Percentiles rank a stretch among this genome's conserved stretches.
phyloP scores from a whole-genome alignment of 2,797 vertebrate species.

The Sebastolobus alascanus region DNA sequence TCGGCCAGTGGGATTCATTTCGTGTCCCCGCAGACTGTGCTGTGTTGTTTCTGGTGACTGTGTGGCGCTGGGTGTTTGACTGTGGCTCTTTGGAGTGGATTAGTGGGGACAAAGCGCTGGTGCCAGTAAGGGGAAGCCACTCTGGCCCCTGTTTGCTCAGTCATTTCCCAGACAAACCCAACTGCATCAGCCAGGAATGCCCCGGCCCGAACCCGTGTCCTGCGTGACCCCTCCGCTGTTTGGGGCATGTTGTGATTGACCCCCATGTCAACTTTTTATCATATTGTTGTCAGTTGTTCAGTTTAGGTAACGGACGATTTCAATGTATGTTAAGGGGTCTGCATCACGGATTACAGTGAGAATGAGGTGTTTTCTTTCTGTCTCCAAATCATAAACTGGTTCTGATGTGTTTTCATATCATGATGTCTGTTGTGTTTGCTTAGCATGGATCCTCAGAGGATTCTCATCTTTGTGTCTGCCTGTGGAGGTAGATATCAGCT shows the following conservation, averaged over 20 bases:
- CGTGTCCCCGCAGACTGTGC: slow-evolving; percentile 58
- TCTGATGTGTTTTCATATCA: slow-evolving; percentile 18
- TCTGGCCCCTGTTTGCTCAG: slow-evolving; percentile 82
- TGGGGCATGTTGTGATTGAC: slow-evolving; percentile 59
- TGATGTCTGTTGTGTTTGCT: slow-evolving; percentile 30
- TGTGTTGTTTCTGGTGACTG: slow-evolving; percentile 77
- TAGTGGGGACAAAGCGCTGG: slow-evolving; percentile 82
- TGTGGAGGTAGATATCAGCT: slow-evolving; percentile 34
- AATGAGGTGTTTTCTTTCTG: neutral
- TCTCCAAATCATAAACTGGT: neutral
- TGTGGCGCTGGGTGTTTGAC: slow-evolving; percentile 74
- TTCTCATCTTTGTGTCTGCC: slow-evolving; percentile 41
- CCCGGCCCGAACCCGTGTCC: slow-evolving; percentile 69
- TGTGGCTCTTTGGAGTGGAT: slow-evolving; percentile 80
- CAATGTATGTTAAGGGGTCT: neutral
- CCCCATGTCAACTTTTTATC: slow-evolving; percentile 27
- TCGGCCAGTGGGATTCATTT: slow-evolving; percentile 71
- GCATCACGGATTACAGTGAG: neutral
- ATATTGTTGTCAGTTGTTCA: slow-evolving; percentile 26
- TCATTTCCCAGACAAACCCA: slow-evolving; percentile 82
- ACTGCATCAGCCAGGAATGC: slow-evolving; percentile 74
- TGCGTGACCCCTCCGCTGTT: slow-evolving; percentile 60
- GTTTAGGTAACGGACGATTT: slow-evolving; percentile 13
- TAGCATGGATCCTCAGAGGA: slow-evolving; percentile 16
- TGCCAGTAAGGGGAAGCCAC: slow-evolving; percentile 83